Percentiles rank a stretch among this genome's conserved stretches.
phyloP scores from a whole-genome alignment of 2,888 invertebrate species.

The Synergus itoensis region DNA sequence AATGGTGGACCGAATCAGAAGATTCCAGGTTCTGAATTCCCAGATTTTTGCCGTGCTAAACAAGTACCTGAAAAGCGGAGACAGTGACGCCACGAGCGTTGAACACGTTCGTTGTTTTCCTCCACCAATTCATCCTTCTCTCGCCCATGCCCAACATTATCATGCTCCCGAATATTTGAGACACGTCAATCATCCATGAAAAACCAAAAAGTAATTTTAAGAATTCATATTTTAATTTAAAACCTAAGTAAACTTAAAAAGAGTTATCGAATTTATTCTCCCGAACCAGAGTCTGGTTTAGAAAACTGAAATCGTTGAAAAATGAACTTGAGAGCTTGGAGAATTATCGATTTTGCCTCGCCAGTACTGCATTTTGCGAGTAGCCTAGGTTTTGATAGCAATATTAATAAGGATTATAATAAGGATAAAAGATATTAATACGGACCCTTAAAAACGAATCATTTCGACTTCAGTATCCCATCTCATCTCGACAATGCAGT shows the following conservation, averaged over 20 bases:
- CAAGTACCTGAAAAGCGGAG: slow-evolving; percentile 94
- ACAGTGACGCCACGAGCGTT: slow-evolving; percentile 90
- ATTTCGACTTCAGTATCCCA: neutral
- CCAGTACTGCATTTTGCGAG: neutral
- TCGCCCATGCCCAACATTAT: slow-evolving; percentile 82
- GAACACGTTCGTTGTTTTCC: slow-evolving; percentile 99
- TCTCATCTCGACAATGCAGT: slow-evolving; percentile 1
- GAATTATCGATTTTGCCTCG: neutral
- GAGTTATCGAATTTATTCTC: neutral
- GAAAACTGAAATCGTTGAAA: neutral
- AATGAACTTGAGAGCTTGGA: neutral
- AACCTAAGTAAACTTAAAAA: neutral
- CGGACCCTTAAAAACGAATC: neutral
- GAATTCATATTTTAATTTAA: neutral
- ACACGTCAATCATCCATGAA: slow-evolving; percentile 76
- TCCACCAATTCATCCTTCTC: slow-evolving; percentile 91
- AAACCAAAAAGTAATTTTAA: slow-evolving; percentile 35
- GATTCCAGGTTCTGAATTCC: slow-evolving; percentile 98
- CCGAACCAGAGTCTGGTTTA: neutral
- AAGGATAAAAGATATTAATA: neutral
- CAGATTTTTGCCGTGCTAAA: slow-evolving; percentile 98
- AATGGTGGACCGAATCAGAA: slow-evolving; percentile 98
- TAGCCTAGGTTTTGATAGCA: neutral
- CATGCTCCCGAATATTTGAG: slow-evolving; percentile 79
- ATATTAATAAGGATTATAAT: neutral